Percentiles rank a stretch among this genome's conserved stretches.
These are phyloP conservation scores for Metopolophium dirhodum DNA, from an alignment of 1,140 invertebrate genomes.

Conservation along the genomic window DNA sequence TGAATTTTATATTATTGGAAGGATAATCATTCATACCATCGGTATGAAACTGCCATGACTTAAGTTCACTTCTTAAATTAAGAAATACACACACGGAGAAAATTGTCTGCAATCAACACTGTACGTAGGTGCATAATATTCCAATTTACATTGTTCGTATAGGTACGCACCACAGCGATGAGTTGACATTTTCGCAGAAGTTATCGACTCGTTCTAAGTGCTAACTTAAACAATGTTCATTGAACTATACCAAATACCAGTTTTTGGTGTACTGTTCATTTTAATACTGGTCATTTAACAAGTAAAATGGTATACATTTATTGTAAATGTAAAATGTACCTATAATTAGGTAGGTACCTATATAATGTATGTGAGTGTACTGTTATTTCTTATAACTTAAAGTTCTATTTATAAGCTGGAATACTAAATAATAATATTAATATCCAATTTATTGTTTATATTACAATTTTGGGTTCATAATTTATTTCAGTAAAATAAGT, in stretches of 20 bases:
- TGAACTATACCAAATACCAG: background rate
- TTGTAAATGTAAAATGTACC: background rate
- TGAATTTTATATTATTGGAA: background rate
- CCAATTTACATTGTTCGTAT: background rate
- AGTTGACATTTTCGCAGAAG: background rate
- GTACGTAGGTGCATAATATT: background rate
- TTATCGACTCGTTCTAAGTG: background rate
- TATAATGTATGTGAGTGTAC: background rate
- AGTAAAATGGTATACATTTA: background rate
- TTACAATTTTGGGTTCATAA: background rate
- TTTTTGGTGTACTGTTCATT: too few species aligned
- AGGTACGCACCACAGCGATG: background rate
- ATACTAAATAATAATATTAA: background rate
- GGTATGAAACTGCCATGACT: background rate
- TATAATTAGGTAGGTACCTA: background rate
- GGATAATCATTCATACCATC: background rate
- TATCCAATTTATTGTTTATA: background rate
- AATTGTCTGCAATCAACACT: background rate
- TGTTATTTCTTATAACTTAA: background rate
- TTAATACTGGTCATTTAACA: background rate
- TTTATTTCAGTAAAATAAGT: background rate
- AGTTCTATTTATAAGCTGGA: background rate
- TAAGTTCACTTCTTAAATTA: background rate
- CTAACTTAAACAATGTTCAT: background rate
- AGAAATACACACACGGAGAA: background rate